Conservation (phyloP, 1,140 invertebrate genomes). For the Colletes latitarsis region DNA sequence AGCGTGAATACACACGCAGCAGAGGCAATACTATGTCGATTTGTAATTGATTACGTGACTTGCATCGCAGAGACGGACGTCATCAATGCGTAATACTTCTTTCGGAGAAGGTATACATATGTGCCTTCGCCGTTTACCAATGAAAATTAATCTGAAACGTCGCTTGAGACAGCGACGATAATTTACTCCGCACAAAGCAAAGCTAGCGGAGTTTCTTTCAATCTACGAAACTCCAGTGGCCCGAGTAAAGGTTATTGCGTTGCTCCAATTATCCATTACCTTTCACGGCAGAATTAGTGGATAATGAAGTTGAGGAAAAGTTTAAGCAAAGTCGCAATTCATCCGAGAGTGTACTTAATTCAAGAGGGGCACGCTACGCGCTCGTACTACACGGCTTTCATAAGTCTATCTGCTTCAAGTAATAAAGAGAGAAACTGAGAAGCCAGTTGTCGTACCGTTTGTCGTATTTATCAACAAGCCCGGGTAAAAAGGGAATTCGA, state of each 20-base stretch:
- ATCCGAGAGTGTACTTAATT: constrained; percentile 4
- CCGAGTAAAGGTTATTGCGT: constrained; percentile 14
- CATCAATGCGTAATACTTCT: too few species aligned
- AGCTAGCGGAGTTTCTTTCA: not conserved
- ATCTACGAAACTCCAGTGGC: not conserved
- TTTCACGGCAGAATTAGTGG: constrained; percentile 7
- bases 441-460: not conserved
- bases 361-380: constrained; percentile 6
- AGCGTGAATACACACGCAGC: too few species aligned
- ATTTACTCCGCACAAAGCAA: constrained; percentile 4
- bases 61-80: too few species aligned
- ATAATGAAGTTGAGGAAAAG: constrained; percentile 16
- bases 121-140: not conserved
- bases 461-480: not conserved
- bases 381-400: constrained; percentile 3
- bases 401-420: not conserved
- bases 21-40: too few species aligned
- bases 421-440: not conserved
- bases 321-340: constrained; percentile 10
- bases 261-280: constrained; percentile 28
- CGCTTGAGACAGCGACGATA: not conserved
- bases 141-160: not conserved
- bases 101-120: too few species aligned
- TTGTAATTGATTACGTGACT: too few species aligned
- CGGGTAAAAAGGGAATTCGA: not conserved